phyloP scores from a whole-genome alignment of 2,888 invertebrate genomes.

The Epinotia ramella region DNA sequence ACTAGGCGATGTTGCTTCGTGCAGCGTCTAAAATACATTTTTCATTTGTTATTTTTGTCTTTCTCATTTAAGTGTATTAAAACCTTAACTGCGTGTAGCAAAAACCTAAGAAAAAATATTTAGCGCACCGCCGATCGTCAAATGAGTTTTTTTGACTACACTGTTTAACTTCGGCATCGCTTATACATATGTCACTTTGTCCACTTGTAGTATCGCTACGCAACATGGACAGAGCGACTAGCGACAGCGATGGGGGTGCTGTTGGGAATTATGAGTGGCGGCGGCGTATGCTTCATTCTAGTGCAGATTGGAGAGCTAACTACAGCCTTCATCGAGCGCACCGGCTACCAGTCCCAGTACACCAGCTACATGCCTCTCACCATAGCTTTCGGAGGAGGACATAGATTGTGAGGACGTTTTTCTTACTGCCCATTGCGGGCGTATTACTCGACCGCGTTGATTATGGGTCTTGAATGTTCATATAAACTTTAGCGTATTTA shows the following conservation, averaged over 20 bases:
- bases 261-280: conserved; percentile 71
- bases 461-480: too few relatives aligned
- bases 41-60: too few relatives aligned
- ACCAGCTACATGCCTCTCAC: conserved; percentile 72
- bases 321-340: conserved; percentile 85
- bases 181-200: too few relatives aligned
- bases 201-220: conserved; percentile 70
- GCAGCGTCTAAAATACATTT: too few relatives aligned
- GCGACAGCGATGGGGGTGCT: conserved; percentile 68
- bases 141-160: too few relatives aligned
- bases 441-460: not conserved
- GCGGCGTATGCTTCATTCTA: conserved; percentile 83
- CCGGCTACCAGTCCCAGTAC: conserved; percentile 61
- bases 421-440: not conserved
- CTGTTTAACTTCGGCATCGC: too few relatives aligned
- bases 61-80: too few relatives aligned
- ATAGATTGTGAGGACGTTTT: conserved; percentile 65
- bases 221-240: conserved; percentile 67
- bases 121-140: too few relatives aligned
- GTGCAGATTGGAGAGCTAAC: conserved; percentile 87
- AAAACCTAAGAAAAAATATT: too few relatives aligned
- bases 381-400: conserved; percentile 70
- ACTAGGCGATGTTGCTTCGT: too few relatives aligned
- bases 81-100: too few relatives aligned
- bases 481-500: too few relatives aligned